Base-by-base conservation (phyloP, 2,888 invertebrate species). In the Kryphioiulus occultus region DNA sequence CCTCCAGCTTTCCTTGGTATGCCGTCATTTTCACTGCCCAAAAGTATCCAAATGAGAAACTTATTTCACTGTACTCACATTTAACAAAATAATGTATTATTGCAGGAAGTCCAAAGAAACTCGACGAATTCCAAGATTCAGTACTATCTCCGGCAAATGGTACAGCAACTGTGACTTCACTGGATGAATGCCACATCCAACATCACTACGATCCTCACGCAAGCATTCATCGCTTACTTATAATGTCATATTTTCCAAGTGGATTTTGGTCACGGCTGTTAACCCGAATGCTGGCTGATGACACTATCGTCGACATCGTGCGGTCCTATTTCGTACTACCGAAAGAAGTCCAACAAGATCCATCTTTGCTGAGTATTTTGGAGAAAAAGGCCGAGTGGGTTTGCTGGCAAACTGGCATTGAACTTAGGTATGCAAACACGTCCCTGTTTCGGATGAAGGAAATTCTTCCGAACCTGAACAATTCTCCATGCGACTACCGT, bases 231-330 rank as follows among this genome's bases (percentile, higher is more conserved):
- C 93, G 98, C 0, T 93, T 99, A 87, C 93, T 99, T 19, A 94
- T 99, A 15, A 95, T 99, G 95, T 97, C 98, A 0, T 99, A 99
- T 93, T 97, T 99, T 91, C 99, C 99, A 0, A 96, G 97, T 89
- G 99, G 99, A 0, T 99, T 99, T 93, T 99, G 99, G 99, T 96
- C 99, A 0, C 93, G 99, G 0, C 94, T 99, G 32, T 96, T 97
- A 89, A 97, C 98, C 0, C 93, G 99, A n/a, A 94, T 98, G 89
- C 93, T 99, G 88, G 98, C 98, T 0, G 99, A 99, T 91, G 95
- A 96, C 89, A 94, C 95, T 47, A 95, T 97, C 26, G 95, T 95
- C 0, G 95, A 95, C 89, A 95, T 96, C 17, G 95, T 97, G 0
- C 93, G 95, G 89, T 93, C 94, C 0, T 95, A 96, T 89, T 95